phyloP scores from a whole-genome alignment of 1,140 invertebrate species.

The Papilio machaon region DNA sequence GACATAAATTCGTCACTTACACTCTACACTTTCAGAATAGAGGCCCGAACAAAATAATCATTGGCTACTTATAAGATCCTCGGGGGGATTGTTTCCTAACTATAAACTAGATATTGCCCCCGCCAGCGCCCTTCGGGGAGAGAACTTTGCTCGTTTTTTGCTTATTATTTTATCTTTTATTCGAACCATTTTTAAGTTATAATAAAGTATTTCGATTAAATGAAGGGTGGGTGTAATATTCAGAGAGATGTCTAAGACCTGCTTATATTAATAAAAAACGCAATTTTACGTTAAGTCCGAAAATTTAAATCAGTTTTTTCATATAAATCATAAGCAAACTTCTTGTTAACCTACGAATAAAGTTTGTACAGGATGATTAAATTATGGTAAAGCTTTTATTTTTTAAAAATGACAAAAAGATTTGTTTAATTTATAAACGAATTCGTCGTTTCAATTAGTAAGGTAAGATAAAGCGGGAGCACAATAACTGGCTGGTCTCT shows the following conservation, averaged over 20 bases:
- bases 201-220: conserved; percentile 25
- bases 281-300: too few relatives aligned
- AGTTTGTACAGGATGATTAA: neutral
- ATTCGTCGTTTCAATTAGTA: conserved; percentile 37
- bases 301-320: too few relatives aligned
- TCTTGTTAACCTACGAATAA: neutral
- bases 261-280: too few relatives aligned
- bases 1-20: neutral
- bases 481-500: conserved; percentile 50
- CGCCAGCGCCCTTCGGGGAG: conserved; percentile 54
- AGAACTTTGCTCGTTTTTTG: conserved; percentile 62
- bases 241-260: neutral
- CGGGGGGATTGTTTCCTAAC: conserved; percentile 68
- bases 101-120: conserved; percentile 70
- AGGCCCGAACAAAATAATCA: conserved; percentile 70
- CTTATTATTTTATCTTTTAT: conserved; percentile 54
- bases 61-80: conserved; percentile 72
- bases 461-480: conserved; percentile 19
- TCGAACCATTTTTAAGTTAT: conserved; percentile 30
- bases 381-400: neutral
- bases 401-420: neutral
- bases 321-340: too few relatives aligned
- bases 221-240: conserved; percentile 16
- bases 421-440: neutral
- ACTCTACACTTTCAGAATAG: conserved; percentile 47